Conservation (phyloP, 2,888 invertebrate genomes). For the Conchocele bisecta region DNA sequence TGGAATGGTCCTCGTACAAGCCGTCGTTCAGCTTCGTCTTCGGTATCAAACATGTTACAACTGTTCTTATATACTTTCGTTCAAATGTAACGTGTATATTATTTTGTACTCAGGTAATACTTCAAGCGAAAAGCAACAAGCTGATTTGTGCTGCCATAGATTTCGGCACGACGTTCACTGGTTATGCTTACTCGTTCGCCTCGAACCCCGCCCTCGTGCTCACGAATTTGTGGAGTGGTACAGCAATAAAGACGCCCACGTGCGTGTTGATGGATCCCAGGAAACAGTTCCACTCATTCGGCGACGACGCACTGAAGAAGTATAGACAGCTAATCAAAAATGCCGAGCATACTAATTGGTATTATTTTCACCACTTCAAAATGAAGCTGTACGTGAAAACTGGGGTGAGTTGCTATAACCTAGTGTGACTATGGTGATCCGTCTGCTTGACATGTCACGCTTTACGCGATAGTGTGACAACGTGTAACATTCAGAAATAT, state of each 20-base stretch:
- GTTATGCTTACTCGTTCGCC: neutral
- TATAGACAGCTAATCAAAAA: conserved; percentile 20
- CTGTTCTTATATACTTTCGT: no score
- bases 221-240: neutral
- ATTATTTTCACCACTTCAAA: conserved; percentile 43
- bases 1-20: no score
- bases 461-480: no score
- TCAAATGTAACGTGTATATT: no score
- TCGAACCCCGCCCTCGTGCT: neutral
- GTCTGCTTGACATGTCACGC: no score
- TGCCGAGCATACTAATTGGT: conserved; percentile 23
- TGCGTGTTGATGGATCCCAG: conserved; percentile 22
- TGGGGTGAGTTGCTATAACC: conserved; percentile 32
- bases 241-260: conserved; percentile 28
- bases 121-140: neutral
- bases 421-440: no score
- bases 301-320: conserved; percentile 15
- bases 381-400: conserved; percentile 36
- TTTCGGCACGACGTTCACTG: conserved; percentile 1
- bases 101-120: no score
- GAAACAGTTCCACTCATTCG: conserved; percentile 32
- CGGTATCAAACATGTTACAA: no score
- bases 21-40: no score
- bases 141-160: neutral
- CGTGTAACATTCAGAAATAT: no score